These are phyloP conservation scores for Artibeus jamaicensis DNA, from an alignment of 2,797 vertebrate species.

Conservation along the genomic window DNA sequence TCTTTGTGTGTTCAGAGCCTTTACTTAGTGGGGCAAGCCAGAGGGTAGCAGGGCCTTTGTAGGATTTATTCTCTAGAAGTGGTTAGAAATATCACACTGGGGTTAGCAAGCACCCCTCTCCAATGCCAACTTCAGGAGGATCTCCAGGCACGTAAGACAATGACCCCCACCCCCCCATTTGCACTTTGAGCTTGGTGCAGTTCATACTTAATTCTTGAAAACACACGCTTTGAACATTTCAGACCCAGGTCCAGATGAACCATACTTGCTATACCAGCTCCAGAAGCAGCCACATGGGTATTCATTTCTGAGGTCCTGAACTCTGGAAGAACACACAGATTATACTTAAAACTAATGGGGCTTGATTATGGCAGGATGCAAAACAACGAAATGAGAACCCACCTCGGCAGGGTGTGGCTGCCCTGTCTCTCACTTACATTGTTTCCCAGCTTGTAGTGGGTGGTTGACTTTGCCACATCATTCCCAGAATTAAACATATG, in stretches of 20 bases:
- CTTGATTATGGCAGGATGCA: constrained; percentile 33
- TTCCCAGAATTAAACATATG: constrained; percentile 38
- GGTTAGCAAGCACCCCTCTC: not conserved
- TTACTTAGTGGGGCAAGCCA: not conserved
- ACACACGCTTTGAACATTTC: not conserved
- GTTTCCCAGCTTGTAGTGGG: not conserved
- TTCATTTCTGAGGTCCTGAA: constrained; percentile 33
- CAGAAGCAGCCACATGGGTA: constrained; percentile 26
- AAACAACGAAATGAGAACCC: not conserved
- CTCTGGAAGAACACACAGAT: not conserved
- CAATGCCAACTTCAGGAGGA: not conserved
- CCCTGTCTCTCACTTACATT: not conserved
- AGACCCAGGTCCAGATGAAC: not conserved
- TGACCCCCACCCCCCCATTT: fast-evolving
- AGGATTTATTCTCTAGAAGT: not conserved
- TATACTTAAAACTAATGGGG: constrained; percentile 13
- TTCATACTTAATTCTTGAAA: not conserved
- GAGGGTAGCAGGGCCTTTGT: not conserved
- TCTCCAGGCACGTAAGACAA: not conserved
- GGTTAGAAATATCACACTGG: not conserved
- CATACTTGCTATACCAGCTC: not conserved
- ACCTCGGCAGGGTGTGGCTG: not conserved
- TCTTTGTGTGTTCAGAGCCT: not conserved
- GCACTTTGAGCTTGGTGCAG: not conserved
- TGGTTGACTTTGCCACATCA: not conserved